Evolutionary conservation across 2,888 invertebrate species (phyloP).

Genomic region (Halocaridina rubra): DNA sequence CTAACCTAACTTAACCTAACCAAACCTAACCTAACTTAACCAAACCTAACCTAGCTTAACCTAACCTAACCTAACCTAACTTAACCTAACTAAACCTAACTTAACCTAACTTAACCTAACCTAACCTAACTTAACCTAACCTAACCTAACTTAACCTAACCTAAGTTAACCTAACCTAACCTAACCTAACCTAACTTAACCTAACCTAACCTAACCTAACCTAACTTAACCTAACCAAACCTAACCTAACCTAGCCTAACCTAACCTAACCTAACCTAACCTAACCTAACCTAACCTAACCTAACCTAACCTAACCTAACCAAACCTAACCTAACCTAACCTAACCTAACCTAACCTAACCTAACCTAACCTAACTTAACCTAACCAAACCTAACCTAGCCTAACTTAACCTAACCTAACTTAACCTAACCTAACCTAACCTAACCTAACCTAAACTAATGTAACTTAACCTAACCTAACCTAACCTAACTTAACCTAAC

Average conservation of each 20-base stretch:
- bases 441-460: constrained; percentile 6
- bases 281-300: not conserved
- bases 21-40: no score
- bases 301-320: not conserved
- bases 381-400: not conserved
- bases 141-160: no score
- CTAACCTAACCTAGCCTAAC: constrained; percentile 15
- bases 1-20: no score
- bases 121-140: no score
- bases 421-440: not conserved
- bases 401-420: not conserved
- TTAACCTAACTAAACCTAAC: no score
- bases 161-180: not conserved
- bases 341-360: not conserved
- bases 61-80: no score
- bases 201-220: not conserved
- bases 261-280: constrained; percentile 19
- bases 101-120: no score
- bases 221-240: not conserved
- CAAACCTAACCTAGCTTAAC: no score
- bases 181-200: constrained; percentile 1
- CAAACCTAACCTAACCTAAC: not conserved
- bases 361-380: not conserved
- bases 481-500: not conserved
- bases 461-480: constrained; percentile 21